phyloP scores from a whole-genome alignment of 2,797 vertebrate species.

The Furcifer pardalis region DNA sequence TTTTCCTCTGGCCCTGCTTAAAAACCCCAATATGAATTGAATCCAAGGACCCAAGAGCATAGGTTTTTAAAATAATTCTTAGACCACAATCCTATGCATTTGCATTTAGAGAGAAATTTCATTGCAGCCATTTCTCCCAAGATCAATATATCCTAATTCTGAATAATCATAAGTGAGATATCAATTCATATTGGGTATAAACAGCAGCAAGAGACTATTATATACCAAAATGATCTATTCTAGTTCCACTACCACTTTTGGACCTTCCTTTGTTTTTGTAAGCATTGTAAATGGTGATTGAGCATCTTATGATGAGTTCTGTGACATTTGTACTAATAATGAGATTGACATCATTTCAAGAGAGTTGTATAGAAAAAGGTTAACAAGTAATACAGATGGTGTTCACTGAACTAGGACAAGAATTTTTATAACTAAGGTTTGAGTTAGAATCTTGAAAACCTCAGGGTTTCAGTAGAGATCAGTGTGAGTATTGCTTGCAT shows the following conservation, averaged over 20 bases:
- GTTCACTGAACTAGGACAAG: not conserved
- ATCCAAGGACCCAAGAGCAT: too few relatives aligned
- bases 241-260: constrained; percentile 9
- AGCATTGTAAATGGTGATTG: constrained; percentile 1
- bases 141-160: constrained; percentile 6
- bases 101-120: too few relatives aligned
- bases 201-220: not conserved
- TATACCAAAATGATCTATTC: not conserved
- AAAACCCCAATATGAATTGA: too few relatives aligned
- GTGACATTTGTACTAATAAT: constrained; percentile 7
- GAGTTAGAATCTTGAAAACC: not conserved
- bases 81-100: too few relatives aligned
- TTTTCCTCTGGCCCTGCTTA: too few relatives aligned
- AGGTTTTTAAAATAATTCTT: too few relatives aligned
- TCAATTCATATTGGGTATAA: not conserved
- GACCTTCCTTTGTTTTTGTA: not conserved
- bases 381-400: constrained; percentile 7
- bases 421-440: constrained; percentile 5
- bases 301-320: not conserved
- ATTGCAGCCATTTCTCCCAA: not conserved
- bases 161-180: constrained; percentile 18
- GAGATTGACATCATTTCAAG: not conserved
- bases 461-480: not conserved
- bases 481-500: not conserved
- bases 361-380: not conserved